A percentile compares a stretch with the other conserved stretches of the same genome.
phyloP scores from a whole-genome alignment of 2,113 vertebrate genomes.

The Scytalopus superciliaris region DNA sequence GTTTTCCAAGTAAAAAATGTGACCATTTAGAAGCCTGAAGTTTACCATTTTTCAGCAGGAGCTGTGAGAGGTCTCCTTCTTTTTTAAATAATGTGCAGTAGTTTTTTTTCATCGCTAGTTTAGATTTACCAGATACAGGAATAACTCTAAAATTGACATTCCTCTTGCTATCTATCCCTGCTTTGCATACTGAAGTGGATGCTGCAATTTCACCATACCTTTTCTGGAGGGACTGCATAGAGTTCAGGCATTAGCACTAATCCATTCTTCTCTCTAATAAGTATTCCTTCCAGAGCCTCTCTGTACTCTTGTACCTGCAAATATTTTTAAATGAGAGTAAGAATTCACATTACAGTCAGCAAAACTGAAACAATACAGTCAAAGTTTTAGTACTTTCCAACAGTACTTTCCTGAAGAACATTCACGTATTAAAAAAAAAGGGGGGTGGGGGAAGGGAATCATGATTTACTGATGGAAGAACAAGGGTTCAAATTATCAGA shows the following conservation, averaged over 20 bases:
- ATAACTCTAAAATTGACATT: not conserved
- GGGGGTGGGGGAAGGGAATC: rapidly evolving
- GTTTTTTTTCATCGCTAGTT: not conserved
- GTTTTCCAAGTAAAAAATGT: not conserved
- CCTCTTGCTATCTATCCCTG: not conserved
- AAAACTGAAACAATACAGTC: not conserved
- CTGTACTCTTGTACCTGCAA: conserved; percentile 92
- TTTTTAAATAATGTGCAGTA: not conserved
- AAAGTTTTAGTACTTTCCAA: not conserved
- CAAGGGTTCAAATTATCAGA: not conserved
- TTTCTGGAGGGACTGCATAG: conserved; percentile 87
- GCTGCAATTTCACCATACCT: conserved; percentile 74
- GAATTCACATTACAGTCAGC: not conserved
- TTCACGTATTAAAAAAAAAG: not conserved
- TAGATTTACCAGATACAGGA: not conserved
- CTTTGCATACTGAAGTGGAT: not conserved
- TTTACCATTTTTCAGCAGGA: not conserved
- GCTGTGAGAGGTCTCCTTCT: not conserved
- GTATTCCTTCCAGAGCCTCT: conserved; percentile 90
- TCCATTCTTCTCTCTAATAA: conserved; percentile 91
- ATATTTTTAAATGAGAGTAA: not conserved
- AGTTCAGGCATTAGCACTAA: conserved; percentile 93
- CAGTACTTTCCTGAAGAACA: not conserved
- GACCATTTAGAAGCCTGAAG: not conserved
- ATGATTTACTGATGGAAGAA: not conserved